Conservation (phyloP, 1,140 invertebrate genomes). For the Drosophila obscura region DNA sequence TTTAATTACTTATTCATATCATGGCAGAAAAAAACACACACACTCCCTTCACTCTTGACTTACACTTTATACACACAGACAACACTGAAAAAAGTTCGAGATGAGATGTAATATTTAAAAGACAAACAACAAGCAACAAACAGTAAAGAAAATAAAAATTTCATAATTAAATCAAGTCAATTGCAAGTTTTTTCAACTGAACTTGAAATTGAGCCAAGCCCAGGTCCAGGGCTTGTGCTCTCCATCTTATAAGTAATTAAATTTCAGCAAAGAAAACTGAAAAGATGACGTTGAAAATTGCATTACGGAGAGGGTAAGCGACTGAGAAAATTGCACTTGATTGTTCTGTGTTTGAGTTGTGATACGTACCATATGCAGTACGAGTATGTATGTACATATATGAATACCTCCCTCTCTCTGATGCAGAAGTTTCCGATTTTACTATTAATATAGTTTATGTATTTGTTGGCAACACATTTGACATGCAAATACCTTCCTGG, state of each 20-base stretch:
- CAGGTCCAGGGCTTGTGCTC: slow-evolving; percentile 4
- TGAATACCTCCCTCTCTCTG: not conserved
- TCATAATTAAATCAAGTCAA: slow-evolving; percentile 65
- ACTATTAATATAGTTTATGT: slow-evolving; percentile 29
- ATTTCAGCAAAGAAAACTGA: slow-evolving; percentile 27
- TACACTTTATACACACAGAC: not conserved
- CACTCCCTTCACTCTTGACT: too few species aligned
- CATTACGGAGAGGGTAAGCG: not conserved
- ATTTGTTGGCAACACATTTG: slow-evolving; percentile 27
- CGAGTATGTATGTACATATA: slow-evolving; percentile 2
- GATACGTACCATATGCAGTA: not conserved
- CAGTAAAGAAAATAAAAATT: slow-evolving; percentile 37
- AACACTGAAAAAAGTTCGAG: slow-evolving; percentile 2
- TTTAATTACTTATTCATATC: slow-evolving; percentile 15
- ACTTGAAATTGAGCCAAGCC: slow-evolving; percentile 55
- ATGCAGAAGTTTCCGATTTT: slow-evolving; percentile 2
- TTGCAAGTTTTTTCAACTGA: slow-evolving; percentile 48
- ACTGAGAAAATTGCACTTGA: slow-evolving; percentile 18
- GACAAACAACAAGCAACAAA: slow-evolving; percentile 17
- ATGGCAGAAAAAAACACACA: slow-evolving; percentile 1
- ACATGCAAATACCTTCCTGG: slow-evolving; percentile 10
- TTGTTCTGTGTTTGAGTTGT: slow-evolving; percentile 2
- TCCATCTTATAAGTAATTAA: slow-evolving; percentile 32
- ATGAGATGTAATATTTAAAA: slow-evolving; percentile 28
- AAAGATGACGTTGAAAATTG: slow-evolving; percentile 27